phyloP scores from a whole-genome alignment of 2,797 vertebrate species.

The Coccyzus lansbergi region DNA sequence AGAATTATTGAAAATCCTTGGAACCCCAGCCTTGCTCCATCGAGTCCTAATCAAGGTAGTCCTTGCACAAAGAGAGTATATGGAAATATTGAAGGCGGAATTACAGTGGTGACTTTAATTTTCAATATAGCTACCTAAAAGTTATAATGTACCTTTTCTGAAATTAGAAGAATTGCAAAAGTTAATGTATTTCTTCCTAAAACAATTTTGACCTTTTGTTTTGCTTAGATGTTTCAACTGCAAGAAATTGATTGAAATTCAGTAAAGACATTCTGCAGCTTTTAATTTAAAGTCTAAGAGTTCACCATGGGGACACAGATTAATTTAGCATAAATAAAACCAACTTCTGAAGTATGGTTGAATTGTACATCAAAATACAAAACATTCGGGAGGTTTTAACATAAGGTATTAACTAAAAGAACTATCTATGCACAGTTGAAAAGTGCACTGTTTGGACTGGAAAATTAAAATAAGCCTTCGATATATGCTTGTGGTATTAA shows the following conservation, averaged over 20 bases:
- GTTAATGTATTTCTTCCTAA: neutral
- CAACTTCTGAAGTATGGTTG: neutral
- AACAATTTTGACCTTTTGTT: neutral
- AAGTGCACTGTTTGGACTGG: neutral
- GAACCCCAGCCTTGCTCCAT: neutral
- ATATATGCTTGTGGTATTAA: neutral
- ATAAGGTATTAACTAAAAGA: neutral
- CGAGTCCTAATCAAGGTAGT: neutral
- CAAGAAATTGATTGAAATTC: neutral
- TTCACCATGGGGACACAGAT: rapidly evolving
- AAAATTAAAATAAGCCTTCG: neutral
- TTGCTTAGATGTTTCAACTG: neutral
- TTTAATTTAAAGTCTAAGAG: neutral
- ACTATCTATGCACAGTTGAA: neutral
- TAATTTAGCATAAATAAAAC: neutral
- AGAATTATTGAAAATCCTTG: neutral
- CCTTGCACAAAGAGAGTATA: neutral
- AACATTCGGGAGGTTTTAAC: neutral
- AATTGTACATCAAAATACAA: neutral
- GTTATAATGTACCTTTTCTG: neutral
- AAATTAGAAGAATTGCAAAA: neutral
- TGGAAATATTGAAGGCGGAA: neutral
- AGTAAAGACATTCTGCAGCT: neutral
- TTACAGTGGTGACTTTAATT: neutral
- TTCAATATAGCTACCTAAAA: neutral